A percentile compares a stretch with the other conserved stretches of the same genome.
phyloP scores from a whole-genome alignment of 2,888 invertebrate species.

The Willowsia nigromaculata region DNA sequence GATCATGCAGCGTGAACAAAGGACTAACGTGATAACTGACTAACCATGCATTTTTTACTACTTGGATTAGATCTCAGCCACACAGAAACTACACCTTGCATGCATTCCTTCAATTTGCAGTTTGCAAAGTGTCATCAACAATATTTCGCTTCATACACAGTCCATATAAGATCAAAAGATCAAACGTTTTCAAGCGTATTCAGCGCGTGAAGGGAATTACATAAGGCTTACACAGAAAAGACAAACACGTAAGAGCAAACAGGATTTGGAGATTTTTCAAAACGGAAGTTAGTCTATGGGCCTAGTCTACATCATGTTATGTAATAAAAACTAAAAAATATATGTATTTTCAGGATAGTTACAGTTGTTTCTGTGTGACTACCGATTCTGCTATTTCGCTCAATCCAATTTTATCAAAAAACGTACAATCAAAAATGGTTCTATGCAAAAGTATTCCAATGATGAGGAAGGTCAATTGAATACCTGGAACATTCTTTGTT shows the following conservation, averaged over 20 bases:
- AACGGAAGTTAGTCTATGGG: slow-evolving; percentile 23
- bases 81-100: neutral
- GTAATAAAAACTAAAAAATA: neutral
- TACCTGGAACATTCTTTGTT: too few relatives aligned
- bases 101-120: neutral
- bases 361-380: too few relatives aligned
- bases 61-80: neutral
- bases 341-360: too few relatives aligned
- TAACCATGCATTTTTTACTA: neutral
- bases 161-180: neutral
- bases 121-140: slow-evolving; percentile 13
- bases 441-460: too few relatives aligned
- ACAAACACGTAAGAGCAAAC: neutral
- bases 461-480: too few relatives aligned
- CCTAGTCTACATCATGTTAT: neutral
- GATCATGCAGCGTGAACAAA: slow-evolving; percentile 11
- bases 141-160: slow-evolving; percentile 4
- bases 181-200: slow-evolving; percentile 31
- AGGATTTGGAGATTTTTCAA: slow-evolving; percentile 1
- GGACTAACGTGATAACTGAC: neutral
- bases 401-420: neutral
- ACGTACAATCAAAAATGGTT: neutral
- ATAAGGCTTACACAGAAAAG: neutral
- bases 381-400: too few relatives aligned
- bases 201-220: slow-evolving; percentile 61